These are phyloP conservation scores for Pantelozetes paolii DNA, from an alignment of 2,888 invertebrate genomes.

Conservation along the genomic window DNA sequence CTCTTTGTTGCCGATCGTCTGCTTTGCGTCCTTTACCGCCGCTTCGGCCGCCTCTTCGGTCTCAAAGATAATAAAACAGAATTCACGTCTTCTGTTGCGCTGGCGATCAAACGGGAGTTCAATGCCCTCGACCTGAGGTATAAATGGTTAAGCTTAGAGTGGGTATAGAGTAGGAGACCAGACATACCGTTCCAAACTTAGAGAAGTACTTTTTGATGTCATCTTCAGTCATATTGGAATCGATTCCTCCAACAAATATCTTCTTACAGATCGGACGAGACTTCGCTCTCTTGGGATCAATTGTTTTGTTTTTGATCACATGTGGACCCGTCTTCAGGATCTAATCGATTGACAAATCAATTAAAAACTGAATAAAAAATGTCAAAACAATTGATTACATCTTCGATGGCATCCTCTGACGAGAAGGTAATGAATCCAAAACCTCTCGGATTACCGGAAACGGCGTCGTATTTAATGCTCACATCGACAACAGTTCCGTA, in stretches of 20 bases:
- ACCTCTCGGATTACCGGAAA: conserved; percentile 87
- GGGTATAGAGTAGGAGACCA: too few relatives aligned
- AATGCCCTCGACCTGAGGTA: conserved; percentile 68
- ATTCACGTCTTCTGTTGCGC: conserved; percentile 92
- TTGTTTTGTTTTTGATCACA: conserved; percentile 72
- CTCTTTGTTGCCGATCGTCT: conserved; percentile 87
- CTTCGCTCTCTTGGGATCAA: conserved; percentile 93
- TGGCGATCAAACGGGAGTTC: conserved; percentile 97
- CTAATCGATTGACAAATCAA: background rate
- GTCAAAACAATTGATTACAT: conserved; percentile 17
- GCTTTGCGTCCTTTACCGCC: conserved; percentile 83
- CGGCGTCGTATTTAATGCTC: conserved; percentile 93
- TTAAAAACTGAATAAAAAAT: background rate
- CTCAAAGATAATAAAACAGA: conserved; percentile 96
- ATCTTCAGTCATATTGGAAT: conserved; percentile 84
- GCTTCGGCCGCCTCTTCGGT: conserved; percentile 90
- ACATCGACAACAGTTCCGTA: conserved; percentile 93
- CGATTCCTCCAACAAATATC: conserved; percentile 92
- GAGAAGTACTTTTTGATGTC: conserved; percentile 88
- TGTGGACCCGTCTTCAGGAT: conserved; percentile 70
- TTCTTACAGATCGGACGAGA: conserved; percentile 77
- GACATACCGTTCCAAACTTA: conserved; percentile 83
- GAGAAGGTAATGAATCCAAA: conserved; percentile 95
- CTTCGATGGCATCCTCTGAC: conserved; percentile 78
- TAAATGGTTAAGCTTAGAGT: too few relatives aligned